A percentile compares a stretch with the other conserved stretches of the same genome.
Evolutionary conservation across 30 jellyfish, hydroid and myxozoan genomes (phyloP).

Genomic region (Aurelia sp.): DNA sequence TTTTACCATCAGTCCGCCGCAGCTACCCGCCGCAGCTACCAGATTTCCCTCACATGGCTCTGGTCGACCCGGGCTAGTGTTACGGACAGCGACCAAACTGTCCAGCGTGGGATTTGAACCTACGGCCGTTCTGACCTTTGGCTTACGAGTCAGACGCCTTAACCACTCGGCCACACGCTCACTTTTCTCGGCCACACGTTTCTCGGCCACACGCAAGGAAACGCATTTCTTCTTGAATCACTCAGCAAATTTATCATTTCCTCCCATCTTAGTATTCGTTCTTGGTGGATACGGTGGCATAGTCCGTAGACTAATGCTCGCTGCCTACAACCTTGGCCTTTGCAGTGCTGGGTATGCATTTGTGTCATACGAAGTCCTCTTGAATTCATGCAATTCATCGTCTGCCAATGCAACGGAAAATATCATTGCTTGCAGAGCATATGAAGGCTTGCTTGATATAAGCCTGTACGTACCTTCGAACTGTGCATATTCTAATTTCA

Average conservation of each 20-base stretch:
- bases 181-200: too few relatives aligned
- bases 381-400: constrained; percentile 59
- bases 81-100: too few relatives aligned
- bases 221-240: background rate
- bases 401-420: constrained; percentile 46
- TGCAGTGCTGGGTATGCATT: constrained; percentile 73
- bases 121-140: too few relatives aligned
- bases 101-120: too few relatives aligned
- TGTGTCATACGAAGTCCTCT: constrained; percentile 78
- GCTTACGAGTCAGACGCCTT: too few relatives aligned
- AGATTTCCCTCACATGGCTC: too few relatives aligned
- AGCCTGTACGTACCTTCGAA: constrained; percentile 84
- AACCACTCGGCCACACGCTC: too few relatives aligned
- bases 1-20: too few relatives aligned
- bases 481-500: constrained; percentile 65
- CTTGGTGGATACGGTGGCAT: constrained; percentile 90
- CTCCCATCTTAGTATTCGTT: constrained; percentile 57
- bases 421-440: constrained; percentile 72
- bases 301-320: constrained; percentile 71
- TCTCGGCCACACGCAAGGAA: too few relatives aligned
- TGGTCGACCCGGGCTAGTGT: too few relatives aligned
- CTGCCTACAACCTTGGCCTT: constrained; percentile 74
- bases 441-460: constrained; percentile 92
- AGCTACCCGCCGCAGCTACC: too few relatives aligned
- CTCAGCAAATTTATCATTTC: too few relatives aligned